Evolutionary conservation across 2,888 invertebrate species (phyloP), one percentile per base, ranked within the genome.

Genomic region (Abrostola tripartita): DNA sequence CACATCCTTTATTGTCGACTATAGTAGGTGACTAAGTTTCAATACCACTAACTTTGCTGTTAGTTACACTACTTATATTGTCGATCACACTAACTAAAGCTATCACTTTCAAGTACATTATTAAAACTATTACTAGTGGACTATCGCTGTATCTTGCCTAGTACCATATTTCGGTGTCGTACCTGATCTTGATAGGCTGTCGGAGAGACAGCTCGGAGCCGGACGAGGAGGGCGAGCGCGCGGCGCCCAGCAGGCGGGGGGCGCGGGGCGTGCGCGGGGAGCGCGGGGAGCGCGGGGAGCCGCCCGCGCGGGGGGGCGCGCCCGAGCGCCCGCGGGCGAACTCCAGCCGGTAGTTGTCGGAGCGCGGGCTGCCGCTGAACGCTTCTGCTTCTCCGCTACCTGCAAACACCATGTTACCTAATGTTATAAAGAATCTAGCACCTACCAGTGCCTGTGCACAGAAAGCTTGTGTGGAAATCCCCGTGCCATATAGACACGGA

Each of bases 321-420:
- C 90, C 88, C 24, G 95, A 95, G 77, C 95, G 94, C 0, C 97
- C 96, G 78, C 96, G 95, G 37, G 97, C 97, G 93, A 97, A 97
- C 92, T 97, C 96, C 88, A 95, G 95, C 80, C 97, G 94, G 90
- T 97, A 97, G 94, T 97, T 97, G 88, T 96, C 96, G 0, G 93
- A 94, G 68, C 91, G 90, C 0, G 94, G 95, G 62, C 92, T 90
- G 74, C 93, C 92, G 79, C 91, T 92, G 86, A 94, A 93, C 44
- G 92, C 91, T 41, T 87, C 88, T 5, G 86, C 88, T 37, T 93
- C 92, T 0, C 79, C 85, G 5, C 84, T 86, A 73, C 85, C 72
- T 80, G 67, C 8, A 53, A 9, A 12, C 7, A n/a, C 12, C 9
- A 37, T 0, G 9, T 0, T 6, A 37, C 6, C 5, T 7, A 35